Conservation (phyloP, 1,140 invertebrate genomes). For the Monochamus saltuarius region DNA sequence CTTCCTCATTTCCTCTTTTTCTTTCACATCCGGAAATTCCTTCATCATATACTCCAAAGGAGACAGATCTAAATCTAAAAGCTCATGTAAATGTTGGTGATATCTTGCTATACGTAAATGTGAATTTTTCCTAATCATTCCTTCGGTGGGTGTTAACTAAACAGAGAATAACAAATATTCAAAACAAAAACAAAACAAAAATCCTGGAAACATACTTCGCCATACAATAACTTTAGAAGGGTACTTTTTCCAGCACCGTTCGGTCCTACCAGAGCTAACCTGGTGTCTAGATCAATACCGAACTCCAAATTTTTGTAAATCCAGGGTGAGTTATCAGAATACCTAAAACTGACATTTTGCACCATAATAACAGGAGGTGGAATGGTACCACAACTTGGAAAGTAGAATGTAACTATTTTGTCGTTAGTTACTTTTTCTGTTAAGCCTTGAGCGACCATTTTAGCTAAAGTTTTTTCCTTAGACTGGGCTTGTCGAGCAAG, state of each 20-base stretch:
- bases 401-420: slow-evolving; percentile 91
- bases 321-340: slow-evolving; percentile 81
- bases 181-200: neutral
- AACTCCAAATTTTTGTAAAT: slow-evolving; percentile 99
- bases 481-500: slow-evolving; percentile 97
- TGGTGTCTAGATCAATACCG: slow-evolving; percentile 97
- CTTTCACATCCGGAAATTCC: slow-evolving; percentile 95
- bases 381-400: slow-evolving; percentile 93
- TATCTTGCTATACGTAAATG: slow-evolving; percentile 97
- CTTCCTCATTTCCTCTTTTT: slow-evolving; percentile 98
- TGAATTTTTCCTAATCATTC: slow-evolving; percentile 97
- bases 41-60: slow-evolving; percentile 99
- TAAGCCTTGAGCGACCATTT: slow-evolving; percentile 97
- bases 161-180: slow-evolving; percentile 35
- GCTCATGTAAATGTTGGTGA: slow-evolving; percentile 97
- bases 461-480: slow-evolving; percentile 98
- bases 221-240: slow-evolving; percentile 91
- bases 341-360: slow-evolving; percentile 95
- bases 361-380: slow-evolving; percentile 99
- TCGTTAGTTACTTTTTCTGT: slow-evolving; percentile 81
- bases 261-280: slow-evolving; percentile 95
- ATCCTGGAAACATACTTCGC: slow-evolving; percentile 70
- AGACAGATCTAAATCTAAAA: slow-evolving; percentile 91
- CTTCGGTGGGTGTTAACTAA: slow-evolving; percentile 87
- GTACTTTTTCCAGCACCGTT: slow-evolving; percentile 99